A percentile compares a stretch with the other conserved stretches of the same genome.
Conservation (phyloP, 37 sponge, comb jelly and placozoan genomes). For the Hormiphora californensis region DNA sequence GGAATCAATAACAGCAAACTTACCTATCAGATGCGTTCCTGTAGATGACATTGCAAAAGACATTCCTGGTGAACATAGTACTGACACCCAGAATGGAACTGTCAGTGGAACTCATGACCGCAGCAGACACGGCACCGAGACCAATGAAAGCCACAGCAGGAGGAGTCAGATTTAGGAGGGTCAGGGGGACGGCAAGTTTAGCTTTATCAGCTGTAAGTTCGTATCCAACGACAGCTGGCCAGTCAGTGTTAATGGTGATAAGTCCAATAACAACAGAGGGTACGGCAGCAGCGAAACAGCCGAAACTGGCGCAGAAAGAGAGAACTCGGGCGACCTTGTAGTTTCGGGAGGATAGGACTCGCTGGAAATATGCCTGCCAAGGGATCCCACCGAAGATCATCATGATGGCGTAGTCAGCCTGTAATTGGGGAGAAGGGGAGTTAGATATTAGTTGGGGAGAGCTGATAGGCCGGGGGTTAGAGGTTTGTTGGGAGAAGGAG, state of each 20-base stretch:
- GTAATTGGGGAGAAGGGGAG: too few species aligned
- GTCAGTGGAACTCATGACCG: slow-evolving; percentile 33
- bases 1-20: too few species aligned
- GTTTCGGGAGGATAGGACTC: slow-evolving; percentile 25
- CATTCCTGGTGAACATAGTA: slow-evolving; percentile 31
- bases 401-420: slow-evolving; percentile 53
- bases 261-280: slow-evolving; percentile 35
- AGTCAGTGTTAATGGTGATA: slow-evolving; percentile 35
- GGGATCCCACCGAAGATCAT: slow-evolving; percentile 46
- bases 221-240: not conserved
- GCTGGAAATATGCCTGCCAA: slow-evolving; percentile 48
- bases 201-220: not conserved
- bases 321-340: slow-evolving; percentile 11
- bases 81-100: slow-evolving; percentile 29
- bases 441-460: too few species aligned
- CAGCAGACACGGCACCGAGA: slow-evolving; percentile 17
- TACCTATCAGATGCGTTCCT: not conserved
- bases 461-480: too few species aligned
- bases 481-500: too few species aligned
- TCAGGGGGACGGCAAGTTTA: slow-evolving; percentile 38
- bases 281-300: slow-evolving; percentile 38
- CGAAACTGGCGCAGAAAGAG: slow-evolving; percentile 22
- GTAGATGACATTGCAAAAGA: not conserved
- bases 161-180: slow-evolving; percentile 16
- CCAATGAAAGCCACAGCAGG: slow-evolving; percentile 52